Percentiles rank a stretch among this genome's conserved stretches.
Conservation (phyloP, 2,797 vertebrate genomes). For the Sarcoramphus papa region DNA sequence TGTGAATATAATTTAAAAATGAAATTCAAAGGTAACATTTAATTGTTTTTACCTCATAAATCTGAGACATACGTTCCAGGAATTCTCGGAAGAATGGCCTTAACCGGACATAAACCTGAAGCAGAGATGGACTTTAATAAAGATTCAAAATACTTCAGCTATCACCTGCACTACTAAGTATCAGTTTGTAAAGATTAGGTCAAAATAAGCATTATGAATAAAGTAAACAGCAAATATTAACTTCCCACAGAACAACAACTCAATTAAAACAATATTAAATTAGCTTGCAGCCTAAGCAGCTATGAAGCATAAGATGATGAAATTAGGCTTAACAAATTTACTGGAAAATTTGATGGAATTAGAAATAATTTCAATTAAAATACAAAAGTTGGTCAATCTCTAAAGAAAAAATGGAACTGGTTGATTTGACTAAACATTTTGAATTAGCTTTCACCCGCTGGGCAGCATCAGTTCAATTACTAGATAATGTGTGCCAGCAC, state of each 20-base stretch:
- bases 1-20: not conserved
- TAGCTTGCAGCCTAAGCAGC: not conserved
- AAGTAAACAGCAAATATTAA: not conserved
- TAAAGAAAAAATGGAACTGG: not conserved
- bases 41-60: constrained; percentile 88
- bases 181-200: not conserved
- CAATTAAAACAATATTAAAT: not conserved
- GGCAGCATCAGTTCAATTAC: constrained; percentile 16
- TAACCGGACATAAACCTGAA: constrained; percentile 94
- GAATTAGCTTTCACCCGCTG: not conserved
- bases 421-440: constrained; percentile 11
- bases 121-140: not conserved
- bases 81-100: constrained; percentile 98
- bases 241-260: not conserved
- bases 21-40: not conserved
- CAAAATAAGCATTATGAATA: not conserved
- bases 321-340: not conserved
- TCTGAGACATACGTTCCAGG: constrained; percentile 97
- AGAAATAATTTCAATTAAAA: not conserved
- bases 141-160: not conserved
- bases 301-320: accelerated
- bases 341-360: not conserved
- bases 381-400: not conserved
- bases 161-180: not conserved
- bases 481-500: not conserved